Conservation (phyloP, 2,888 invertebrate species). For the Unio delphinus region DNA sequence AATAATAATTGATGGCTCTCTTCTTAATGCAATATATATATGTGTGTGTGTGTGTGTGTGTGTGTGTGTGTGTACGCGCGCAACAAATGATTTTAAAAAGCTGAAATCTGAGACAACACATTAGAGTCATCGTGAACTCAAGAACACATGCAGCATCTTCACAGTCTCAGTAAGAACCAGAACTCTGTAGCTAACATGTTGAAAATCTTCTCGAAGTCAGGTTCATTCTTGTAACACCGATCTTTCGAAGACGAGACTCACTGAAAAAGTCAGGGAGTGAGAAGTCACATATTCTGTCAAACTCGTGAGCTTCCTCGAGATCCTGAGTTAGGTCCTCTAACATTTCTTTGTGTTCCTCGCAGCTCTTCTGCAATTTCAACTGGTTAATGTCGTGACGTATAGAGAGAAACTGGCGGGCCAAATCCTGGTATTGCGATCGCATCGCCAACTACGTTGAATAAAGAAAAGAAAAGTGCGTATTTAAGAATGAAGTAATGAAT, state of each 20-base stretch:
- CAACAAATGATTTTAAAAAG: no score
- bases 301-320: constrained; percentile 56
- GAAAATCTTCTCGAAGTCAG: constrained; percentile 62
- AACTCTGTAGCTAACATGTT: constrained; percentile 34
- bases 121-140: no score
- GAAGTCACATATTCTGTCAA: constrained; percentile 57
- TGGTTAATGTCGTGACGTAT: constrained; percentile 62
- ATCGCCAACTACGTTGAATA: constrained; percentile 54
- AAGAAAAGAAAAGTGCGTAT: no score
- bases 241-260: constrained; percentile 56
- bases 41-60: no score
- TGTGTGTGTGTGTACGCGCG: no score
- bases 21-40: no score
- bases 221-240: constrained; percentile 64
- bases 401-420: constrained; percentile 59
- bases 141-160: no score
- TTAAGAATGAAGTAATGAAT: no score
- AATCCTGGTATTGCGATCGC: constrained; percentile 58
- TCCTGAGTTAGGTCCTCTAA: constrained; percentile 63
- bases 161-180: no score
- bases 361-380: constrained; percentile 60
- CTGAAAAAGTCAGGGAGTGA: constrained; percentile 39
- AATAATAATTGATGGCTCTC: no score
- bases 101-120: no score
- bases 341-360: constrained; percentile 61